Evolutionary conservation across 2,797 vertebrate genomes (phyloP).

Genomic region (Garrulus glandarius): DNA sequence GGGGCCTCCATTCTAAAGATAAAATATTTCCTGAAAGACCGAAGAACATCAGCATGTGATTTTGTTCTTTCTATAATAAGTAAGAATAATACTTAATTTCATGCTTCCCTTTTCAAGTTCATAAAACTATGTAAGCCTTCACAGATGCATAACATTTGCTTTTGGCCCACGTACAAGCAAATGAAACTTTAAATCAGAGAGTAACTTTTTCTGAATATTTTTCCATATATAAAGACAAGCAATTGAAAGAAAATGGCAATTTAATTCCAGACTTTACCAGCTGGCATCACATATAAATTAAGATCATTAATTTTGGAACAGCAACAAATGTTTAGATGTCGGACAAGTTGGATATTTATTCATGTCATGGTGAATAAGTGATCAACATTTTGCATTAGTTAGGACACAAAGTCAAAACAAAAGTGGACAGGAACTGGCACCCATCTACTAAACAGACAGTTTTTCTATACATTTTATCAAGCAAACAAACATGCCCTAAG

Average conservation of each 20-base stretch:
- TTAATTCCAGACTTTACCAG: constrained; percentile 17
- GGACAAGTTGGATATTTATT: background rate
- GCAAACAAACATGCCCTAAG: background rate
- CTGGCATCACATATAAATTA: background rate
- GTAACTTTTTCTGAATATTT: constrained; percentile 1
- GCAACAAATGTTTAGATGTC: background rate
- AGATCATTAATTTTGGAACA: background rate
- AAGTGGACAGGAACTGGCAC: background rate
- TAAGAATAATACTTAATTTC: constrained; percentile 24
- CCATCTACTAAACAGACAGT: background rate
- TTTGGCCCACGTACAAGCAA: constrained; percentile 11
- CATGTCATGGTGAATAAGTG: background rate
- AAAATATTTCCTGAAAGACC: constrained; percentile 37
- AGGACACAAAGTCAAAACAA: background rate
- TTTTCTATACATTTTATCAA: background rate
- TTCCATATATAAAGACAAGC: background rate
- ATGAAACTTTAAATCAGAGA: background rate
- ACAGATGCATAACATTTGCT: background rate
- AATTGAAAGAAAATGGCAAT: background rate
- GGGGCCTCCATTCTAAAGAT: background rate
- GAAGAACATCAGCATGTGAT: background rate
- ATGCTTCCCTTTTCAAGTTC: constrained; percentile 23
- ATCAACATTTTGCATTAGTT: background rate
- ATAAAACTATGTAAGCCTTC: background rate
- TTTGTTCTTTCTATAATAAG: constrained; percentile 20